Percentiles rank a stretch among this genome's conserved stretches.
These are phyloP conservation scores for Rhabdomys pumilio DNA, from an alignment of 2,797 vertebrate genomes.

Conservation along the genomic window DNA sequence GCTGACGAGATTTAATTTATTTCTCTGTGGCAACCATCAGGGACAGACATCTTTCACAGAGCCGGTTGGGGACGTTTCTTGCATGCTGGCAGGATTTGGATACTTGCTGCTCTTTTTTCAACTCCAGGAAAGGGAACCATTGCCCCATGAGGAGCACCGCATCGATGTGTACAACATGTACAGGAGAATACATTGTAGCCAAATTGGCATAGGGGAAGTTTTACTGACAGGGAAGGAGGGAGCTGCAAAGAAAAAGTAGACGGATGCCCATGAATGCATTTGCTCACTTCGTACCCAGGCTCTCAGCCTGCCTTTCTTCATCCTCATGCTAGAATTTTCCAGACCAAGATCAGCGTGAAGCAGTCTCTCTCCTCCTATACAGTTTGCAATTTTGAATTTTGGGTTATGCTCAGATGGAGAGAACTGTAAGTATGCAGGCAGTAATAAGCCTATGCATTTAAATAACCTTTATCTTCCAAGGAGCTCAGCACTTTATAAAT, in stretches of 20 bases:
- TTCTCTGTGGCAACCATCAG: constrained; percentile 61
- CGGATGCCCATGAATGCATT: background rate
- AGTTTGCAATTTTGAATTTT: constrained; percentile 38
- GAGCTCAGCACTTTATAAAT: constrained; percentile 52
- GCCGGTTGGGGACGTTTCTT: background rate
- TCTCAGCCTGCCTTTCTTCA: constrained; percentile 8
- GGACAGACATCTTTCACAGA: constrained; percentile 53
- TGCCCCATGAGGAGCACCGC: background rate
- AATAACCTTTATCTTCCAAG: constrained; percentile 71
- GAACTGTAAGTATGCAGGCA: constrained; percentile 8
- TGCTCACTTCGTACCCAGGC: background rate
- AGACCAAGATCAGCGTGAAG: constrained; percentile 18
- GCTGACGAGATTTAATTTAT: constrained; percentile 69
- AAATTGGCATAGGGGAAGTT: background rate
- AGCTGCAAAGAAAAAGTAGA: background rate
- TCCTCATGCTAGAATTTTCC: constrained; percentile 41
- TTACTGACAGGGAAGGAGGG: constrained; percentile 12
- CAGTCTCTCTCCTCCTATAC: background rate
- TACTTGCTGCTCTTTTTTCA: background rate
- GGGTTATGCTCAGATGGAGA: constrained; percentile 22
- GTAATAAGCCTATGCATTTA: constrained; percentile 61
- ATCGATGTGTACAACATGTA: background rate
- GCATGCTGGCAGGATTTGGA: background rate
- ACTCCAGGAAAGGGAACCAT: background rate
- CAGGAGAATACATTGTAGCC: background rate